Evolutionary conservation across 2,888 invertebrate species (phyloP).

Genomic region (Allophyes oxyacanthae): DNA sequence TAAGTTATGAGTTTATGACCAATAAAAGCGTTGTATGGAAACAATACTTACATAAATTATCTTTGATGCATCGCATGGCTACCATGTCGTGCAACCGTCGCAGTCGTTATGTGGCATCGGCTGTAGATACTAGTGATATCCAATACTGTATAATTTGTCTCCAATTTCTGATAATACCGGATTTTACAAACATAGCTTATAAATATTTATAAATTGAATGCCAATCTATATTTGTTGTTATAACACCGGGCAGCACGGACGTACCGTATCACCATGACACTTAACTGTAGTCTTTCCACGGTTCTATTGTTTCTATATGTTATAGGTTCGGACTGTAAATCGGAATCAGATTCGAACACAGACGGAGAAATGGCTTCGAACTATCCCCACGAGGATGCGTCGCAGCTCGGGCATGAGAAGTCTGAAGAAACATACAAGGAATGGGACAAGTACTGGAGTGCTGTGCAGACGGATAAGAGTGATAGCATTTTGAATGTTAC

Average conservation of each 20-base stretch:
- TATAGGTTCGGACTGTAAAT: conserved; percentile 71
- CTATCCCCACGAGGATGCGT: conserved; percentile 75
- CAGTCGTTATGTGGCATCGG: too few species aligned
- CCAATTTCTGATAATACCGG: conserved; percentile 29
- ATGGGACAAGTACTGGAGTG: conserved; percentile 78
- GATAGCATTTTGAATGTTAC: conserved; percentile 71
- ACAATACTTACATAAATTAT: too few species aligned
- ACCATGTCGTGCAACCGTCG: too few species aligned
- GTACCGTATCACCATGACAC: conserved; percentile 11
- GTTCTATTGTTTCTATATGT: conserved; percentile 18
- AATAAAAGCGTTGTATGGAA: too few species aligned
- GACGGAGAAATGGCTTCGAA: conserved; percentile 71
- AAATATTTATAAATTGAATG: conserved; percentile 20
- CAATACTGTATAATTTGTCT: conserved; percentile 32
- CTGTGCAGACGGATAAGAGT: conserved; percentile 61
- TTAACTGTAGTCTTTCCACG: neutral
- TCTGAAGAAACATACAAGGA: conserved; percentile 78
- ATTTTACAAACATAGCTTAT: conserved; percentile 23
- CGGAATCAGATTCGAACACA: conserved; percentile 75
- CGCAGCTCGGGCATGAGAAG: conserved; percentile 73
- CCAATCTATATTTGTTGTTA: conserved; percentile 7
- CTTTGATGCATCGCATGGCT: too few species aligned
- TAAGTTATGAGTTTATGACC: too few species aligned
- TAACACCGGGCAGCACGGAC: conserved; percentile 2
- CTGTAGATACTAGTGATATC: neutral